These are phyloP conservation scores for Muscicapa adusta DNA, from an alignment of 2,113 vertebrate species.

Conservation along the genomic window DNA sequence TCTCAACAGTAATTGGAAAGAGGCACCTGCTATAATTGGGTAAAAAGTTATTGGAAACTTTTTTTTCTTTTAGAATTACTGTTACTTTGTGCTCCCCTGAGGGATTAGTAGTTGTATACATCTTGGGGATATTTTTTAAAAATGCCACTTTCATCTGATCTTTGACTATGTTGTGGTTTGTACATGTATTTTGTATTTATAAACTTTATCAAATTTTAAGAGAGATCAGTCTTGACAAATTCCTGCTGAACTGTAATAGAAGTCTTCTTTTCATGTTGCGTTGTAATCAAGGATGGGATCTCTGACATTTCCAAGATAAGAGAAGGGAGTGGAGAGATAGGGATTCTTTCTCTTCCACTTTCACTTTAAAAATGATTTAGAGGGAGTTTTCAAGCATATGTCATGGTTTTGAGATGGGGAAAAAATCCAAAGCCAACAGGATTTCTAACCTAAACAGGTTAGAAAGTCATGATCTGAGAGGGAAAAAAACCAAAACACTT, in stretches of 20 bases:
- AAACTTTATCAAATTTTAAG: not conserved
- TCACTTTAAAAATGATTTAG: not conserved
- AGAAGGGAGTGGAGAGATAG: not conserved
- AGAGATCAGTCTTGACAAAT: not conserved
- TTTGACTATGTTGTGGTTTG: not conserved
- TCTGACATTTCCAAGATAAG: not conserved
- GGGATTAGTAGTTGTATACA: not conserved
- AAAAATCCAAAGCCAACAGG: not conserved
- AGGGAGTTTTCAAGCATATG: not conserved
- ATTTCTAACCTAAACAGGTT: not conserved
- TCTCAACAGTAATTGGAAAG: constrained; percentile 32
- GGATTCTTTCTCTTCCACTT: not conserved
- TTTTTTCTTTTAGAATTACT: constrained; percentile 3
- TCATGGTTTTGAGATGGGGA: not conserved
- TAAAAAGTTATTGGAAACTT: constrained; percentile 19
- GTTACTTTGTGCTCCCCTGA: not conserved
- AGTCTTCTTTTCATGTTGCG: not conserved
- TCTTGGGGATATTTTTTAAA: not conserved
- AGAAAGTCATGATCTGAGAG: not conserved
- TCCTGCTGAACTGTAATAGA: not conserved
- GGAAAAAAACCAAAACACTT: not conserved
- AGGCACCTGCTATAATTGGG: not conserved
- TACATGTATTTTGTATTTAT: not conserved
- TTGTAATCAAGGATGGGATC: not conserved
- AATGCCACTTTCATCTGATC: not conserved